phyloP scores from a whole-genome alignment of 1,140 invertebrate genomes.

The Cydia fagiglandana region DNA sequence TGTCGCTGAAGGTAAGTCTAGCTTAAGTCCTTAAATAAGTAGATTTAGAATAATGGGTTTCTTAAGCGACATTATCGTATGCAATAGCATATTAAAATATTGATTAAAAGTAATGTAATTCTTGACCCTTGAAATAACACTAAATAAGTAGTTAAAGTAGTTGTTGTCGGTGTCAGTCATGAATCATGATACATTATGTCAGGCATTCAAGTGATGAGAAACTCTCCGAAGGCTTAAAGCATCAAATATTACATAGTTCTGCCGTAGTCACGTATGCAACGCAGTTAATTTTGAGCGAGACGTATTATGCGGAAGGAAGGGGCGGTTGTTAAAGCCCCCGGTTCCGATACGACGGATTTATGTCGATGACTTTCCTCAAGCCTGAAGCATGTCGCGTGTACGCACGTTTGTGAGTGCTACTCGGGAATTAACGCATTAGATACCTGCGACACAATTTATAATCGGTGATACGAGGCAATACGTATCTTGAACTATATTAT shows the following conservation, averaged over 20 bases:
- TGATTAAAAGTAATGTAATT: too few species aligned
- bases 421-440: conserved; percentile 27
- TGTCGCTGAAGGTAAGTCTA: conserved; percentile 43
- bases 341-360: conserved; percentile 47
- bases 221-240: neutral
- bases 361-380: conserved; percentile 38
- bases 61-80: too few species aligned
- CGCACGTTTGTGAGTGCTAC: conserved; percentile 37
- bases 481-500: neutral
- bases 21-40: neutral
- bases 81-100: too few species aligned
- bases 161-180: neutral
- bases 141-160: too few species aligned
- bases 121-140: too few species aligned
- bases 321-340: conserved; percentile 41
- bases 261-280: conserved; percentile 32
- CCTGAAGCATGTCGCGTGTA: conserved; percentile 38
- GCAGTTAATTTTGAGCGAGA: conserved; percentile 37
- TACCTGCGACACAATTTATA: conserved; percentile 29
- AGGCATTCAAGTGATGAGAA: neutral
- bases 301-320: conserved; percentile 33
- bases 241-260: conserved; percentile 22
- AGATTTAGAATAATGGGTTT: too few species aligned
- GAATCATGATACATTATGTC: neutral
- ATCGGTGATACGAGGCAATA: conserved; percentile 20